These are phyloP conservation scores for Pipra filicauda DNA, from an alignment of 2,113 vertebrate genomes.

Conservation along the genomic window DNA sequence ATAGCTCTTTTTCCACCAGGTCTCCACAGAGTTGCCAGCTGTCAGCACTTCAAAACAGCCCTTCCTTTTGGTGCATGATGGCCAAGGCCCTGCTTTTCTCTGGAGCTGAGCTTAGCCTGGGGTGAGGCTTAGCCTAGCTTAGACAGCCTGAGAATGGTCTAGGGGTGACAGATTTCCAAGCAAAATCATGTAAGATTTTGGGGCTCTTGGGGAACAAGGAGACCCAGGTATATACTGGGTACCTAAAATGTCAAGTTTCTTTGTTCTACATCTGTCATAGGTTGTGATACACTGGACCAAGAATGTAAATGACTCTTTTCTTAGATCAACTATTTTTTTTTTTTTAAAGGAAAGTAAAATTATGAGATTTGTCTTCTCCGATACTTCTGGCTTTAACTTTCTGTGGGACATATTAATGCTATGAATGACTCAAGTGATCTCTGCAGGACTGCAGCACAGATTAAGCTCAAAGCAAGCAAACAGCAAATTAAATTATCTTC, in stretches of 20 bases:
- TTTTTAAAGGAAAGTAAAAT: neutral
- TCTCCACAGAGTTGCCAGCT: neutral
- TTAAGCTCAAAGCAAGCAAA: neutral
- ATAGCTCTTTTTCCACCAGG: neutral
- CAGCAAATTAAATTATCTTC: neutral
- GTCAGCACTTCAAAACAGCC: neutral
- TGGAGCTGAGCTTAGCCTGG: accelerated
- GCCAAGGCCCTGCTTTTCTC: neutral
- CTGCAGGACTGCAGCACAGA: neutral
- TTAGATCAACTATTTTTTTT: neutral
- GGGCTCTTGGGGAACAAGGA: neutral
- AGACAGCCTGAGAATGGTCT: neutral
- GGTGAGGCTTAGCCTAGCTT: no score
- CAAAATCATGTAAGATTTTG: neutral
- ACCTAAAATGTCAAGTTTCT: neutral
- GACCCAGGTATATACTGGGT: no score
- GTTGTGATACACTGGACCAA: neutral
- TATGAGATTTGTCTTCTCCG: neutral
- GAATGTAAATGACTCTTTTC: neutral
- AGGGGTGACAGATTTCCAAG: neutral
- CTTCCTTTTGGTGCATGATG: neutral
- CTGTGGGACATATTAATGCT: neutral
- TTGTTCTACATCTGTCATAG: neutral
- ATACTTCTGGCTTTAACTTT: neutral
- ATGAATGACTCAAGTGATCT: neutral